Base-by-base conservation (phyloP, 1,140 invertebrate genomes). In the Venturia canescens region DNA sequence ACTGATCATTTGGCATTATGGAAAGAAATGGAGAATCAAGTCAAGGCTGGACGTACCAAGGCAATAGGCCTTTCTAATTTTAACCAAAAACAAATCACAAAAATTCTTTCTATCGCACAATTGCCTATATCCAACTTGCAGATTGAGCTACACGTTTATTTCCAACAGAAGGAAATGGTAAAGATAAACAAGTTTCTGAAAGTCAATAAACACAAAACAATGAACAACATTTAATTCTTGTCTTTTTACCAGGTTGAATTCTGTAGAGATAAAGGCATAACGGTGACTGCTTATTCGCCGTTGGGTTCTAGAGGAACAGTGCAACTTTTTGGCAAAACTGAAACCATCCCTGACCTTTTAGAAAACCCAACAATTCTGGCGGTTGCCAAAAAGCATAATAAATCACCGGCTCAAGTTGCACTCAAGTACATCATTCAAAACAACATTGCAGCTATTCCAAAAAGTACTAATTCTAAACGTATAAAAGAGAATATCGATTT, bases 61-160 rank as follows among this genome's bases (percentile, higher is more conserved):
- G 93, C 95, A 0, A 95, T 97, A 83, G 96, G 96, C 0, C 80
- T 97, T 5, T 97, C 96, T 0, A 97, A 97, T 88, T 97, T 97
- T 84, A 97, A 96, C 88, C 91, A 93, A 53, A 85, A 87, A 13
- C 96, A 97, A 91, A 95, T 97, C 77, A 86, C 92, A 21, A 92
- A 92, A 79, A 93, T 97, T 67, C 88, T 96, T 1, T 91, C 71
- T 87, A 89, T 63, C 91, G 95, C 79, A 89, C 93, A 81, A 94
- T 93, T 75, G 90, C 94, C 84, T 93, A 93, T 90, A 87, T 96
- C 83, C 92, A 96, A 88, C 86, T 83, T 93, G 80, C 94, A 97
- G 90, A 92, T 98, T 66, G 97, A 98, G 89, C 90, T 96, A 21
- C 94, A 96, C 84, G 87, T 93, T 4, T 94, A 94, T 86, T 93